Conservation (phyloP, 2,113 vertebrate species). For the Nipponia nippon region DNA sequence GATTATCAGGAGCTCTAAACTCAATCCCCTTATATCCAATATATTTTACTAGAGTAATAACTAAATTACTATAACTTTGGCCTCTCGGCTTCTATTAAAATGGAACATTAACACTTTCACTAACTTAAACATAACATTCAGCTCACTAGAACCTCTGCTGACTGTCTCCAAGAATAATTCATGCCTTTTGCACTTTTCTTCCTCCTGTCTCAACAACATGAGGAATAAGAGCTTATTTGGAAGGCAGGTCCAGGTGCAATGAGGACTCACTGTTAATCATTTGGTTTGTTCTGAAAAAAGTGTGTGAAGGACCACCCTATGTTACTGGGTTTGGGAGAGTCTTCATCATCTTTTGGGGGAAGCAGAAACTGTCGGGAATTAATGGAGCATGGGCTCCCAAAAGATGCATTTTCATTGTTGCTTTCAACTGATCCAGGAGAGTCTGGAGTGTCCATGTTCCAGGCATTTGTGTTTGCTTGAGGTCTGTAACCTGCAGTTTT, state of each 20-base stretch:
- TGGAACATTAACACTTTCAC: constrained; percentile 23
- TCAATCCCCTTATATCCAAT: neutral
- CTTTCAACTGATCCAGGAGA: constrained; percentile 75
- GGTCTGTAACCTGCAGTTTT: constrained; percentile 84
- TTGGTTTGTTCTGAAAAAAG: constrained; percentile 80
- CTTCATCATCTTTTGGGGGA: constrained; percentile 79
- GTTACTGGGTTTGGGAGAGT: constrained; percentile 72
- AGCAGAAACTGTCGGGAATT: constrained; percentile 94
- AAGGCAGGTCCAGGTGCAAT: constrained; percentile 38
- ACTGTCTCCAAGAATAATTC: constrained; percentile 42
- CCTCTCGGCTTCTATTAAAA: constrained; percentile 1
- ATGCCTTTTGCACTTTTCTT: constrained; percentile 2
- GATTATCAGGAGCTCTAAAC: constrained; percentile 20
- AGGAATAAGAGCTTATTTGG: constrained; percentile 59
- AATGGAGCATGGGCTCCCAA: constrained; percentile 92
- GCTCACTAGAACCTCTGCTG: constrained; percentile 35
- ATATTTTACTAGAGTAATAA: constrained; percentile 16
- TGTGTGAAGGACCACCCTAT: constrained; percentile 78
- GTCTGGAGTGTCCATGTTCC: constrained; percentile 82
- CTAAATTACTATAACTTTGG: neutral
- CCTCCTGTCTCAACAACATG: neutral
- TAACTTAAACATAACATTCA: constrained; percentile 34
- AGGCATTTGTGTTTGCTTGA: constrained; percentile 78
- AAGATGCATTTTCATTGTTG: constrained; percentile 78
- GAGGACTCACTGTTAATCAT: constrained; percentile 56